Conservation (phyloP, 2,113 vertebrate genomes). For the Pluvialis apricaria region DNA sequence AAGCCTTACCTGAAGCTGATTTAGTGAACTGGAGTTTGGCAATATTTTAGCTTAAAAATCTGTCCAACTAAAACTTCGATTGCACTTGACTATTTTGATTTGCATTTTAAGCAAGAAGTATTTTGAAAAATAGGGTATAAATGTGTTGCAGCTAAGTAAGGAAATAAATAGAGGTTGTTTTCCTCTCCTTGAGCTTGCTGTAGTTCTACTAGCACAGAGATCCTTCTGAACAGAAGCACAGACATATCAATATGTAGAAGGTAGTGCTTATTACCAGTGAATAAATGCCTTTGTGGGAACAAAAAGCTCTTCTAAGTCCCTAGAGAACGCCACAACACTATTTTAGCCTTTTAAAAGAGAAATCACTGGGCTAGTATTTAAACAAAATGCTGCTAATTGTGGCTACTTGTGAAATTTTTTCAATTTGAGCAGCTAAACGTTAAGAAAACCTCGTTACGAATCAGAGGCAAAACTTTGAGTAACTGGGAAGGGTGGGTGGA, state of each 20-base stretch:
- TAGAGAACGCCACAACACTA: not conserved
- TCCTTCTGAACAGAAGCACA: not conserved
- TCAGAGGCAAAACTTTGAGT: not conserved
- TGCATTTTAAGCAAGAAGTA: not conserved
- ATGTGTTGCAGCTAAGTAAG: not conserved
- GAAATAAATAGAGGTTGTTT: not conserved
- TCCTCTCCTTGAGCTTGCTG: not conserved
- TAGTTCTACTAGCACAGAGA: not conserved
- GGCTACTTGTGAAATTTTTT: not conserved
- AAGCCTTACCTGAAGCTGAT: not conserved
- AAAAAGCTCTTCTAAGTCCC: not conserved
- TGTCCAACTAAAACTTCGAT: not conserved
- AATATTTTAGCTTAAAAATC: not conserved
- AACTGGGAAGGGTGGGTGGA: not conserved
- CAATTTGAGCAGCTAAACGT: rapidly evolving
- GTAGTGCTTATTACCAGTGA: not conserved
- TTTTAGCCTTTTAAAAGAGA: not conserved
- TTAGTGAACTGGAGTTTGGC: not conserved
- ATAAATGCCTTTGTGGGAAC: not conserved
- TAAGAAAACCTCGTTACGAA: not conserved
- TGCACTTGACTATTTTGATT: not conserved
- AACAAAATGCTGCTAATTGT: not conserved
- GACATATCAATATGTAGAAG: not conserved
- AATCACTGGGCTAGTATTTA: not conserved
- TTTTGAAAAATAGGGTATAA: not conserved